Percentiles rank a stretch among this genome's conserved stretches.
Evolutionary conservation across 2,113 vertebrate species (phyloP).

Genomic region (Crotalus tigris): DNA sequence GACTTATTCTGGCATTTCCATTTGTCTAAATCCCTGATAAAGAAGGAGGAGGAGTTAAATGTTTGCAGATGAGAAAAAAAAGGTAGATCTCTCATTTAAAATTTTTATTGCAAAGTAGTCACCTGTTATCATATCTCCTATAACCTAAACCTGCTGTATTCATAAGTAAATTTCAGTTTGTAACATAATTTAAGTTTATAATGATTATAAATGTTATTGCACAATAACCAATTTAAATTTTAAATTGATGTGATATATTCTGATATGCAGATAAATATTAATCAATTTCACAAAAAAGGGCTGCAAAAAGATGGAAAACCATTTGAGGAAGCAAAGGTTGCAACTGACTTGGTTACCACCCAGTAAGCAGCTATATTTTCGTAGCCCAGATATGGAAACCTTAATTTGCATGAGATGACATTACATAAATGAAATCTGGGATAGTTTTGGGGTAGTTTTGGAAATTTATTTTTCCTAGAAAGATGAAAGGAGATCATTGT

Average conservation of each 20-base stretch:
- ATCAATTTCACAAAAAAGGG: not conserved
- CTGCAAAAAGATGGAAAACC: not conserved
- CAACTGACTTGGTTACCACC: not conserved
- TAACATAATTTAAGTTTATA: not conserved
- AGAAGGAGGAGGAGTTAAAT: conserved; percentile 2
- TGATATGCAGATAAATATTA: not conserved
- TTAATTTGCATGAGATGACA: not conserved
- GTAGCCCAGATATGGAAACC: not conserved
- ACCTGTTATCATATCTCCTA: conserved; percentile 26
- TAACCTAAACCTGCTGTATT: not conserved
- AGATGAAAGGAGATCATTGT: not conserved
- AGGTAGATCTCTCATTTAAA: conserved; percentile 32
- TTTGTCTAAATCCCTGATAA: not conserved
- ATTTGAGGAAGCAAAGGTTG: not conserved
- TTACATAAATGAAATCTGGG: not conserved
- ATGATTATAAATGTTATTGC: not conserved
- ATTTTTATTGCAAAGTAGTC: conserved; percentile 49
- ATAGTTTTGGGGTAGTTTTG: not conserved
- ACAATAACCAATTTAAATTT: not conserved
- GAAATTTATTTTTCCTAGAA: not conserved
- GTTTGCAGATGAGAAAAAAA: conserved; percentile 52
- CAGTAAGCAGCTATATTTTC: not conserved
- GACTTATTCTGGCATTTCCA: conserved; percentile 42
- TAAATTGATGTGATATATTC: not conserved
- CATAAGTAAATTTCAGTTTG: not conserved